These are phyloP conservation scores for Tragelaphus oryx DNA, from an alignment of 2,797 vertebrate species.

Conservation along the genomic window DNA sequence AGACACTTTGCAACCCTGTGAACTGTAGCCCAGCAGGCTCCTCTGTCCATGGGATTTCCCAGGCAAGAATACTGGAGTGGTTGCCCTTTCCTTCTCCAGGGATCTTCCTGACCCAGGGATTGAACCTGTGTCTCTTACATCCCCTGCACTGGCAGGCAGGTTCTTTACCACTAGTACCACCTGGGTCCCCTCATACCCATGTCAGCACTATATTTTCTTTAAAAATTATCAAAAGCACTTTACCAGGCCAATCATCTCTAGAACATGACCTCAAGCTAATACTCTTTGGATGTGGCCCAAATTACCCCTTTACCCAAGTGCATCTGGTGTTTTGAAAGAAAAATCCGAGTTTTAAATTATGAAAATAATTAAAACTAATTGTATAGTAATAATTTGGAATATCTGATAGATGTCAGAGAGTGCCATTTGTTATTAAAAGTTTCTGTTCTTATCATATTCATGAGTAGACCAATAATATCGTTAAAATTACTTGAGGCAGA, in stretches of 20 bases:
- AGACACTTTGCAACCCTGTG: background rate
- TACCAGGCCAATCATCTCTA: conserved; percentile 14
- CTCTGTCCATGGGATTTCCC: background rate
- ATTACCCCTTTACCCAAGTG: background rate
- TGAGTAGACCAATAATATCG: background rate
- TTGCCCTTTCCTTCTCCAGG: background rate
- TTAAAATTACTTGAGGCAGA: background rate
- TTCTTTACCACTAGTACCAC: background rate
- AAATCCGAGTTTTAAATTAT: conserved; percentile 20
- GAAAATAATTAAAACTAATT: background rate
- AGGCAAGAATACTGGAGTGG: background rate
- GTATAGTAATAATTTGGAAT: background rate
- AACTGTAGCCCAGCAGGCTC: background rate
- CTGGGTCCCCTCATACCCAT: background rate
- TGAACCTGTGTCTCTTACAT: background rate
- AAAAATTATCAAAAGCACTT: conserved; percentile 14
- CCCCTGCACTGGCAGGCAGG: background rate
- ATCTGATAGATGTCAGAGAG: background rate
- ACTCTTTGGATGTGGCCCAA: conserved; percentile 1
- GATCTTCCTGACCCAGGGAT: background rate
- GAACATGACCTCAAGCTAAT: background rate
- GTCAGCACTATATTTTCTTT: background rate
- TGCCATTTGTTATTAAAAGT: background rate
- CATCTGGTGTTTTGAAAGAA: conserved; percentile 10
- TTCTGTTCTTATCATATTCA: conserved; percentile 5